phyloP scores from a whole-genome alignment of 2,797 vertebrate genomes.

The Lepus townsendii region DNA sequence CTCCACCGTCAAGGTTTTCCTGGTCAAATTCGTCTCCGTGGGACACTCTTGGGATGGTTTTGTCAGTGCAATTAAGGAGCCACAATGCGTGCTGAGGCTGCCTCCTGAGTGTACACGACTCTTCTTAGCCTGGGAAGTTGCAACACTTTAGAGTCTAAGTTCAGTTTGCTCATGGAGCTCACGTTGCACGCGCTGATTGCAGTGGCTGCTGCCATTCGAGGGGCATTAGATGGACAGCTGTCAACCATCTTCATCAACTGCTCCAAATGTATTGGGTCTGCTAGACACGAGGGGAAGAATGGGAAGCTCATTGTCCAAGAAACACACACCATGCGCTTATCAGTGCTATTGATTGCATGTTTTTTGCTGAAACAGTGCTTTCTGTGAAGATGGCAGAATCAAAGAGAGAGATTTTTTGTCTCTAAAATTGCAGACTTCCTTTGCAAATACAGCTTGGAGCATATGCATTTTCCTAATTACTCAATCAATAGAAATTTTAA shows the following conservation, averaged over 20 bases:
- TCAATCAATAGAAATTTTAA: conserved; percentile 14
- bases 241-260: not conserved
- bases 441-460: not conserved
- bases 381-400: not conserved
- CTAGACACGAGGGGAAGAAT: not conserved
- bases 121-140: not conserved
- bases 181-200: not conserved
- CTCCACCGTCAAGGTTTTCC: not conserved
- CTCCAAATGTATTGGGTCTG: not conserved
- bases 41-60: not conserved
- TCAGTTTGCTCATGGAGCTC: not conserved
- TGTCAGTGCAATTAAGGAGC: not conserved
- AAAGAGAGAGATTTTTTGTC: not conserved
- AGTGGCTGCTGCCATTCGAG: not conserved
- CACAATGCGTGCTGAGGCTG: not conserved
- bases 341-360: not conserved
- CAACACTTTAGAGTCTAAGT: not conserved
- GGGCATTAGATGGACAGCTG: not conserved
- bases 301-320: not conserved
- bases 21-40: not conserved
- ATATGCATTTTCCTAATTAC: not conserved
- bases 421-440: not conserved
- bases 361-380: not conserved
- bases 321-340: not conserved
- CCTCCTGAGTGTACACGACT: not conserved